A percentile compares a stretch with the other conserved stretches of the same genome.
These are phyloP conservation scores for Xiphydria camelus DNA, from an alignment of 2,888 invertebrate species.

Conservation along the genomic window DNA sequence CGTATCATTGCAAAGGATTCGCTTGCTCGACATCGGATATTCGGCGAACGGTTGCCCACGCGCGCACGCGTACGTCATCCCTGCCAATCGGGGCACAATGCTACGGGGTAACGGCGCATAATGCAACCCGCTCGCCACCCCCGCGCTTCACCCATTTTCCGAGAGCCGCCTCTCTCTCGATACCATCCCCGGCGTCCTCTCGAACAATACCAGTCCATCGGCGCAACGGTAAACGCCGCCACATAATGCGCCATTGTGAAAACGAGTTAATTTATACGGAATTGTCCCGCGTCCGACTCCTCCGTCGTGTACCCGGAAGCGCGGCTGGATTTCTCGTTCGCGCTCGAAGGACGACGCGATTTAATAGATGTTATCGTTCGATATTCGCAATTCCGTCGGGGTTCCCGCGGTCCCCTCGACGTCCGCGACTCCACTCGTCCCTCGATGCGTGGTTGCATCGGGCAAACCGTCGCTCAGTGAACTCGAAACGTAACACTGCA, in stretches of 20 bases:
- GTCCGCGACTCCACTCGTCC: neutral
- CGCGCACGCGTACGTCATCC: slow-evolving; percentile 1
- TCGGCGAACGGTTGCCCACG: neutral
- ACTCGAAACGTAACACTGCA: no score
- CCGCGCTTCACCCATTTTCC: slow-evolving; percentile 10
- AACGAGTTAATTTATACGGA: slow-evolving; percentile 40
- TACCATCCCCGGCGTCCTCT: slow-evolving; percentile 18
- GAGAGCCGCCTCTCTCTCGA: slow-evolving; percentile 13
- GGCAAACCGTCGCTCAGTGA: neutral
- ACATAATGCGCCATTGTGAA: slow-evolving; percentile 35
- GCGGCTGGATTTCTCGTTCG: no score
- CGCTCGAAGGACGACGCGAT: no score
- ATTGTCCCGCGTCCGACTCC: no score
- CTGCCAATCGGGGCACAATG: slow-evolving; percentile 4
- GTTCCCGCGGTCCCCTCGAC: no score
- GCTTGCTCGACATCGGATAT: neutral
- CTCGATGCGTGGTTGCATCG: neutral
- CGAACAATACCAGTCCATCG: slow-evolving; percentile 40
- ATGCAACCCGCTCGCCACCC: slow-evolving; percentile 26
- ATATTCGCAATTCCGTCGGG: no score
- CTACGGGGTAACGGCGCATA: slow-evolving; percentile 28
- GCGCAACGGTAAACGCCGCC: slow-evolving; percentile 29
- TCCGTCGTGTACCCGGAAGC: no score
- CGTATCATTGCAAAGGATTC: neutral
- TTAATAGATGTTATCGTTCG: no score